Base-by-base conservation (phyloP, 2,797 vertebrate species). In the Thaleichthys pacificus region DNA sequence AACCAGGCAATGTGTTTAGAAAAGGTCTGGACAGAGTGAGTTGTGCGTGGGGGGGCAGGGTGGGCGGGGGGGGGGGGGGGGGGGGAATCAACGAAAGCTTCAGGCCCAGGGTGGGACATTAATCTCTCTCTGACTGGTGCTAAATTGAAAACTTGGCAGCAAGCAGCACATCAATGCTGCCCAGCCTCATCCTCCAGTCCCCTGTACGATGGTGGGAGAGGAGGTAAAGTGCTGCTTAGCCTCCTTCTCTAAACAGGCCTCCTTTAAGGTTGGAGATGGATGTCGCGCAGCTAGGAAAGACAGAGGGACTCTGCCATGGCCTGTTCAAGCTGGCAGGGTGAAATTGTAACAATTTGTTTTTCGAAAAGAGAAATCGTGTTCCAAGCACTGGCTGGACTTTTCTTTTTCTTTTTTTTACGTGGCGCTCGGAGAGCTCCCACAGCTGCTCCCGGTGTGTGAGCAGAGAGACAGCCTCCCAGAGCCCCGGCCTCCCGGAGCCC, bases 301-400 rank as follows among this genome's bases (percentile, higher is more conserved):
- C 28, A 7, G 12, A 21, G 3, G n/a, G 64, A 66, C 32, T 22
- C 5, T 51, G 66, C 21, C 51, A 51, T 68, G 64, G 69, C 57
- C 19, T 81, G 66, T 80, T 81, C 78, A 69, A 84, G 84, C 74
- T 62, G 54, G 69, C 67, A 72, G 54, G 70, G 61, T 75, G 63
- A 74, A 85, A 85, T 82, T 80, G 84, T 76, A 83, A 78, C 80
- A 78, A 79, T 87, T 83, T 78, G 80, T 86, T 76, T 86, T 76
- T 80, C 84, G 80, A 84, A 38, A 83, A 24, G 71, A 70, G 72
- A 47, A 74, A 66, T 14, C 0, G 28, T 32, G 47, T 54, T 54
- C 64, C 64, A 22, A 49, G 61, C 38, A 5, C 22, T 54, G 28
- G 28, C 28, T 30, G 28, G 28, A 30, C 26, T 28, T 26, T 26